These are phyloP conservation scores for Penelope pileata DNA, from an alignment of 2,113 vertebrate species.

Conservation along the genomic window DNA sequence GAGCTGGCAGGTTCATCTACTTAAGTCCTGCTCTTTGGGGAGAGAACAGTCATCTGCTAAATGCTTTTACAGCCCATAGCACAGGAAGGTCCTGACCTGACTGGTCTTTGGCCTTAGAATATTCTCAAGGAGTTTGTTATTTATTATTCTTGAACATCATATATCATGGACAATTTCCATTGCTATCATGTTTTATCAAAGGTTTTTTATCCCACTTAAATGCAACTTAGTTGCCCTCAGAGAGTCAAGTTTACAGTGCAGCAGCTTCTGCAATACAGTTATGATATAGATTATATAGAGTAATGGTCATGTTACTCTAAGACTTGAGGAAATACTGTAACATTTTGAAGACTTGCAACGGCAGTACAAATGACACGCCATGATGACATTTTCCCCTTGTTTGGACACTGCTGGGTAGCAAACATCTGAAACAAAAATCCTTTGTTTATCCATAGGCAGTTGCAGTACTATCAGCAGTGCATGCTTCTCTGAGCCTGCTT, in stretches of 20 bases:
- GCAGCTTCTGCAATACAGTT: background rate
- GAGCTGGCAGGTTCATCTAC: background rate
- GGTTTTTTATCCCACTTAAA: background rate
- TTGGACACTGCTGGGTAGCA: background rate
- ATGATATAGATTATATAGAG: background rate
- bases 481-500: background rate
- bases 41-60: background rate
- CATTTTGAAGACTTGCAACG: background rate
- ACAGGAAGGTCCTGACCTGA: background rate
- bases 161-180: background rate
- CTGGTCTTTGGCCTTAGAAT: background rate
- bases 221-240: background rate
- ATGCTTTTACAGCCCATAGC: background rate
- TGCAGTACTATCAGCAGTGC: background rate
- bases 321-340: background rate
- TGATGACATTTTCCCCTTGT: background rate
- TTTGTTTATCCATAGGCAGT: background rate
- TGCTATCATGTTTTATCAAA: background rate
- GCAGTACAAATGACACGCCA: background rate
- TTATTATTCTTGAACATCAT: background rate
- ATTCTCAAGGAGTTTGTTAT: background rate
- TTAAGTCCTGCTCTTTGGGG: background rate
- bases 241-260: accelerated
- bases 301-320: background rate
- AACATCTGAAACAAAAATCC: background rate